Conservation (phyloP, 2,888 invertebrate species). For the Cloeon dipterum region DNA sequence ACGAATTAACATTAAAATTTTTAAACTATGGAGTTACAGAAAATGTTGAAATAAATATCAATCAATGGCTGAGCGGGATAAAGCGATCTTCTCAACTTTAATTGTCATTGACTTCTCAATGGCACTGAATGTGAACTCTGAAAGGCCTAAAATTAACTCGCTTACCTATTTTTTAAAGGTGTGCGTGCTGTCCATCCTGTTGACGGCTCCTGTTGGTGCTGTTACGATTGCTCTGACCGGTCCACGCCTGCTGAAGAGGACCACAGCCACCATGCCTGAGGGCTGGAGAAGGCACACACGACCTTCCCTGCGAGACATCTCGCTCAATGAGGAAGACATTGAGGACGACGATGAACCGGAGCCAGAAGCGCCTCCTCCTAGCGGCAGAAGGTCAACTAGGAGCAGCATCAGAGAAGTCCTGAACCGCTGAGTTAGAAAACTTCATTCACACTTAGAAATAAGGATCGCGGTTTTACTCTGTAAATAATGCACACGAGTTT, state of each 20-base stretch:
- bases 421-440: too few species aligned
- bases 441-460: too few species aligned
- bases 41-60: too few species aligned
- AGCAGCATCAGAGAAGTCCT: too few species aligned
- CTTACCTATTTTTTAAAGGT: conserved; percentile 14
- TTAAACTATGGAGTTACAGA: background rate
- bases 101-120: too few species aligned
- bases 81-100: too few species aligned
- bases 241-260: conserved; percentile 38
- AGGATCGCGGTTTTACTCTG: too few species aligned
- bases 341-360: conserved; percentile 22
- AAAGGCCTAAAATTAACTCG: background rate
- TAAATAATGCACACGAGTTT: too few species aligned
- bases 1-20: background rate
- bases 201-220: conserved; percentile 57
- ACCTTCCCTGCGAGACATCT: conserved; percentile 66
- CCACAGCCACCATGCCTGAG: conserved; percentile 15
- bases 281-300: conserved; percentile 58
- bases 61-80: too few species aligned
- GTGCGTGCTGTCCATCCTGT: conserved; percentile 57
- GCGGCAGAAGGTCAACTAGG: too few species aligned
- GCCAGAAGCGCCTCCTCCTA: background rate
- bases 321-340: conserved; percentile 66
- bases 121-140: too few species aligned
- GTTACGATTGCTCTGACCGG: conserved; percentile 61